Conservation (phyloP, 2,888 invertebrate genomes). For the Mechanitis mazaeus region DNA sequence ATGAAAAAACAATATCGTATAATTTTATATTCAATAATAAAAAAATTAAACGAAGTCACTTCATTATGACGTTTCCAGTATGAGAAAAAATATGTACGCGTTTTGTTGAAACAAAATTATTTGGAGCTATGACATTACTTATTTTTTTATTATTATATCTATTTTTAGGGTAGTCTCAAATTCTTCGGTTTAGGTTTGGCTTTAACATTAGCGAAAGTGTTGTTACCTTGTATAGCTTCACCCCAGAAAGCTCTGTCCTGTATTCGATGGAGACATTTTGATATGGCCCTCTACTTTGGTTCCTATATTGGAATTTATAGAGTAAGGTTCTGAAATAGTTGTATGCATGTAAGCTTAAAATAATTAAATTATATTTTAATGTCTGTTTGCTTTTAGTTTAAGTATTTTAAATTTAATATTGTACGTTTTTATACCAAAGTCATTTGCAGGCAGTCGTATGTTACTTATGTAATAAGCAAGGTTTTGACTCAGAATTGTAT, state of each 20-base stretch:
- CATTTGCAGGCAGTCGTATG: slow-evolving; percentile 67
- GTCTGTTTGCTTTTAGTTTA: too few relatives aligned
- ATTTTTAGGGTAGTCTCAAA: slow-evolving; percentile 54
- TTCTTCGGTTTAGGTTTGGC: slow-evolving; percentile 63
- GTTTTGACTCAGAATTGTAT: slow-evolving; percentile 59
- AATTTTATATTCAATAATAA: background rate
- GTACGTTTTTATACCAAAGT: slow-evolving; percentile 13
- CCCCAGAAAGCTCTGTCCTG: slow-evolving; percentile 56
- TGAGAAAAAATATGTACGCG: too few relatives aligned
- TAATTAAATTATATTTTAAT: too few relatives aligned
- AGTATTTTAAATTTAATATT: background rate
- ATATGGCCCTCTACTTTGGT: slow-evolving; percentile 65
- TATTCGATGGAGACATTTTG: slow-evolving; percentile 56
- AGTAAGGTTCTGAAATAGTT: slow-evolving; percentile 49
- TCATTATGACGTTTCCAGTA: too few relatives aligned
- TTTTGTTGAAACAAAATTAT: too few relatives aligned
- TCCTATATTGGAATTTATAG: slow-evolving; percentile 75
- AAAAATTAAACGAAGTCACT: too few relatives aligned
- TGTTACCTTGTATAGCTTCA: slow-evolving; percentile 51
- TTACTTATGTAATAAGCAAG: slow-evolving; percentile 58
- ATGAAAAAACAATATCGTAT: too few relatives aligned
- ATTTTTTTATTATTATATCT: background rate
- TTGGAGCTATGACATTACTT: too few relatives aligned
- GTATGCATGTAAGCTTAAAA: background rate
- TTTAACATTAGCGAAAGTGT: slow-evolving; percentile 49